Evolutionary conservation across 2,113 vertebrate species (phyloP).

Genomic region (Corythoichthys haematopterus): DNA sequence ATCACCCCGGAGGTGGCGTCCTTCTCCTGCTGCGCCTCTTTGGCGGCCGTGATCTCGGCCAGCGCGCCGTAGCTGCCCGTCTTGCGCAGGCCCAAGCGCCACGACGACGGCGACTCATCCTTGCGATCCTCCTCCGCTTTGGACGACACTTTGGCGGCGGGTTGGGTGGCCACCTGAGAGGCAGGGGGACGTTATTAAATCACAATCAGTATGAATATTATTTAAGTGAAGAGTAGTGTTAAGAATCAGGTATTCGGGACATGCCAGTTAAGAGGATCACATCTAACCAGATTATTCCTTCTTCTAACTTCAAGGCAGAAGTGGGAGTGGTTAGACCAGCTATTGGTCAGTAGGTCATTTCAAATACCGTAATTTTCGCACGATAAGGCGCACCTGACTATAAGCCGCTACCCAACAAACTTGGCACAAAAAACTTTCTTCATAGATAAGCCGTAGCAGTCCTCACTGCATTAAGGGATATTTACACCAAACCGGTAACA

Average conservation of each 20-base stretch:
- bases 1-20: constrained; percentile 87
- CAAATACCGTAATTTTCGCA: too few relatives aligned
- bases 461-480: too few relatives aligned
- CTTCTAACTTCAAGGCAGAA: not conserved
- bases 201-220: not conserved
- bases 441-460: too few relatives aligned
- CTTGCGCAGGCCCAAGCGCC: constrained; percentile 91
- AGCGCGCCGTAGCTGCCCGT: constrained; percentile 96
- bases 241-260: constrained; percentile 1
- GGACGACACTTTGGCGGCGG: constrained; percentile 79
- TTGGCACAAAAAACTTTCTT: too few relatives aligned
- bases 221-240: not conserved
- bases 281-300: not conserved
- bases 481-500: too few relatives aligned
- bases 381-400: too few relatives aligned
- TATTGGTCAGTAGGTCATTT: too few relatives aligned
- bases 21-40: constrained; percentile 93
- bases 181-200: not conserved
- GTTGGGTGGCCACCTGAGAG: constrained; percentile 75
- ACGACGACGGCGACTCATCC: constrained; percentile 94
- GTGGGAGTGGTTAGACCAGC: not conserved
- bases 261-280: constrained; percentile 33
- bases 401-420: too few relatives aligned
- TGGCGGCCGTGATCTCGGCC: constrained; percentile 91
- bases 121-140: constrained; percentile 90